Conservation (phyloP, 2,113 vertebrate species). For the Xenus cinereus region DNA sequence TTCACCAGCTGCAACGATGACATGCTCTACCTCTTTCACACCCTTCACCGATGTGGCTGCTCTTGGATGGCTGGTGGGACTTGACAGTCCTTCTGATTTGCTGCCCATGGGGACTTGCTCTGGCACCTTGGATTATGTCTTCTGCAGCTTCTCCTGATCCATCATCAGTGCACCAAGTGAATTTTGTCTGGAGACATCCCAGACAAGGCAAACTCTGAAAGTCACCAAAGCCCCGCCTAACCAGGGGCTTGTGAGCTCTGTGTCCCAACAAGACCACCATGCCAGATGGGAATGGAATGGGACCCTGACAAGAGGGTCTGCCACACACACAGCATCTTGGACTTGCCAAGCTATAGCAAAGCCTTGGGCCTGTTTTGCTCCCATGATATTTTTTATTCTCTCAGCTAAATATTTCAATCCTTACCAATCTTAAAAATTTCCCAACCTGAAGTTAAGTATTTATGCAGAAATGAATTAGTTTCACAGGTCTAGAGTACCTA, state of each 20-base stretch:
- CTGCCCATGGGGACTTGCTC: background rate
- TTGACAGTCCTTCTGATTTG: background rate
- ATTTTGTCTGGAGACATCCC: background rate
- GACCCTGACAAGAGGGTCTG: background rate
- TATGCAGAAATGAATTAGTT: background rate
- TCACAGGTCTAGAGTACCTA: background rate
- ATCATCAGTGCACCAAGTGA: background rate
- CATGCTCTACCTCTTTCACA: background rate
- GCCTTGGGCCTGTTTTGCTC: background rate
- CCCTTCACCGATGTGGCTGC: background rate
- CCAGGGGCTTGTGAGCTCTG: background rate
- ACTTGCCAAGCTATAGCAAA: background rate
- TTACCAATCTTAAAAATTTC: background rate
- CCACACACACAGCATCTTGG: background rate
- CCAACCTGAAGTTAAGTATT: background rate
- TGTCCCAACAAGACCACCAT: background rate
- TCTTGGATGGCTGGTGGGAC: background rate
- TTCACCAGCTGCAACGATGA: background rate
- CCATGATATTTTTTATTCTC: background rate
- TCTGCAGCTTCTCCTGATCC: background rate
- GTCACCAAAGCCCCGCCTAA: background rate
- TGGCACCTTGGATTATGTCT: background rate
- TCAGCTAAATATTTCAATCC: background rate
- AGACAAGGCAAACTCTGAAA: background rate
- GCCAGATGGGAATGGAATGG: background rate